Evolutionary conservation across 2,797 vertebrate species (phyloP), one percentile per base, ranked within the genome.

Genomic region (Phalloptychus januarius): DNA sequence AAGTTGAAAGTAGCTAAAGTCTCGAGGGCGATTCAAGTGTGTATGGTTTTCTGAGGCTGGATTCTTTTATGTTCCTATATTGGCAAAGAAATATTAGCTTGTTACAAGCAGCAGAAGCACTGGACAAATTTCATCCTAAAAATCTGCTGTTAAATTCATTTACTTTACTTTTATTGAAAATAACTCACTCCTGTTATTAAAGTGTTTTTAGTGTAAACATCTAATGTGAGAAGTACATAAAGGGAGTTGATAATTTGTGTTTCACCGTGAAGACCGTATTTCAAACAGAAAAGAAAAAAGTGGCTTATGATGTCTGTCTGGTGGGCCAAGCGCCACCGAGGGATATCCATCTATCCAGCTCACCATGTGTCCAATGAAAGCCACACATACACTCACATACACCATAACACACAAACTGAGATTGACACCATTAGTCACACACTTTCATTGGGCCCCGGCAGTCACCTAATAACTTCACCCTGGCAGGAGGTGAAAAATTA

Each of bases 381-480:
- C 72, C 79, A 72, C 85, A 80, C 79, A 83, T 78, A 80, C 33
- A 71, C 70, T 77, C 70, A 77, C 75, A 56, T 67, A 80, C 65
- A 67, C 48, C 71, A 18, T 54, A 76, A 73, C 83, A 86, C 89
- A 83, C 75, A 76, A 48, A 75, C 77, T 72, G 72, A 87, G 79
- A 88, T 76, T 85, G 89, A 83, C 90, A 88, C 91, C 89, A 91
- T 93, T 92, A 87, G 91, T 90, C 92, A 91, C 88, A 89, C 82
- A 58, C 89, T 89, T 92, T 88, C 90, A 88, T 81, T 74, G 78
- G 87, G 82, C 81, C 81, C 87, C 82, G 79, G 74, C 87, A 87
- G 86, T 56, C 84, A 72, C 76, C 77, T 87, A 92, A 91, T 90
- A 86, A 89, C 85, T 90, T 92, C 71, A 90, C 73, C 77, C 81